Evolutionary conservation across 2,113 vertebrate species (phyloP), one percentile per base, ranked within the genome.

Genomic region (Thoracochromis brauschi): DNA sequence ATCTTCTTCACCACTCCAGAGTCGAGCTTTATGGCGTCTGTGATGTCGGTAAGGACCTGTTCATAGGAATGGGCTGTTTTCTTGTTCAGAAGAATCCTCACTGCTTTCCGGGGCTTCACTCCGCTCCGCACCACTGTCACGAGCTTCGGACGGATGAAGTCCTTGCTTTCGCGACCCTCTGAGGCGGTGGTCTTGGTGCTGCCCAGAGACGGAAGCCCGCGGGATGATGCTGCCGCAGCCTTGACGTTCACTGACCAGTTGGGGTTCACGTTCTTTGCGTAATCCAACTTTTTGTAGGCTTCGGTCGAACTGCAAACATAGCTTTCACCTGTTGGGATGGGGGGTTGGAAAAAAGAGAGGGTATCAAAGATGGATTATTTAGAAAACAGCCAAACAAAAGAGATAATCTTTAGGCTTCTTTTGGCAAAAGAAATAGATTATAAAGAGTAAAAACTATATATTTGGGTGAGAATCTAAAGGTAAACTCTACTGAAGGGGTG

Each of bases 231-330:
- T 0, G 95, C 96, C 13, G 97, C 96, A 87, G 97, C 97, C 95
- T 99, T 99, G 60, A 99, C 97, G 2, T 99, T 99, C 92, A 99
- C 98, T 0, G 98, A 99, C 99, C 98, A 99, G 95, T 99, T 99
- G 84, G 98, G 98, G 93, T 98, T 99, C 92, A 99, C 96, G 35
- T 99, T 99, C 96, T 99, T 99, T 19, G 97, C 97, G 93, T 99
- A 99, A 94, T 99, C 98, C 93, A 99, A 93, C 86, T 99, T 99
- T 94, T 99, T 99, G 96, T 98, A 99, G 5, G 98, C 97, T 87
- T 99, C 98, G 8, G 97, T 97, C 58, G 98, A 99, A 91, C 98
- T 97, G 87, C 99, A 99, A 5, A 99, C 98, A 14, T 99, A 99
- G 92, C 98, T 99, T 82, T 99, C 98, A 19, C 98, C 99, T 99